phyloP scores from a whole-genome alignment of 2,113 vertebrate species.

The Brachyhypopomus occidentalis region DNA sequence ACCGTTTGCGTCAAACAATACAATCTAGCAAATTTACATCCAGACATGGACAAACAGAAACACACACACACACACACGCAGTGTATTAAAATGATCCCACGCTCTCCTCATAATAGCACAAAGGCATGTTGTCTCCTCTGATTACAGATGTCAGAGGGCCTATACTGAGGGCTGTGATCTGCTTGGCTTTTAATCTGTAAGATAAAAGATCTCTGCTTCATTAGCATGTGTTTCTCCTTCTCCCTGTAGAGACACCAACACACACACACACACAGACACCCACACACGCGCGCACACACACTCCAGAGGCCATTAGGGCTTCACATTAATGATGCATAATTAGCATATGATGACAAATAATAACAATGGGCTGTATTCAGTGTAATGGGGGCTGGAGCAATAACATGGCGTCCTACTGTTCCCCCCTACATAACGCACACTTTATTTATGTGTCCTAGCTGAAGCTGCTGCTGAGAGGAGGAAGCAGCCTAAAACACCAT shows the following conservation, averaged over 20 bases:
- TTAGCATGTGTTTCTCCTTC: conserved; percentile 75
- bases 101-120: conserved; percentile 68
- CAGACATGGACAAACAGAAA: conserved; percentile 25
- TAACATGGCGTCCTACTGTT: conserved; percentile 87
- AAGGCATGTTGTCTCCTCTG: conserved; percentile 80
- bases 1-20: background rate
- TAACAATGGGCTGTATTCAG: conserved; percentile 85
- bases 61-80: conserved; percentile 57
- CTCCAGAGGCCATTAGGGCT: conserved; percentile 83
- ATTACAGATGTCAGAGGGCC: conserved; percentile 84
- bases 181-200: conserved; percentile 82
- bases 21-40: background rate
- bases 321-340: conserved; percentile 96
- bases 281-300: conserved; percentile 80
- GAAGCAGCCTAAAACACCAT: conserved; percentile 67
- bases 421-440: conserved; percentile 72
- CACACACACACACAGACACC: conserved; percentile 78
- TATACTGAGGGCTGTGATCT: conserved; percentile 85
- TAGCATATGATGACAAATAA: conserved; percentile 96
- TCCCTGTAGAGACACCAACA: conserved; percentile 70
- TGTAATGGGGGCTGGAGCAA: conserved; percentile 89
- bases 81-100: conserved; percentile 56
- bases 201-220: conserved; percentile 81
- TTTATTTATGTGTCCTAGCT: conserved; percentile 74
- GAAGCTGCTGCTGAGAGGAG: conserved; percentile 71